Evolutionary conservation across 2,888 invertebrate species (phyloP), one percentile per base, ranked within the genome.

Genomic region (Drosophila subsilvestris): DNA sequence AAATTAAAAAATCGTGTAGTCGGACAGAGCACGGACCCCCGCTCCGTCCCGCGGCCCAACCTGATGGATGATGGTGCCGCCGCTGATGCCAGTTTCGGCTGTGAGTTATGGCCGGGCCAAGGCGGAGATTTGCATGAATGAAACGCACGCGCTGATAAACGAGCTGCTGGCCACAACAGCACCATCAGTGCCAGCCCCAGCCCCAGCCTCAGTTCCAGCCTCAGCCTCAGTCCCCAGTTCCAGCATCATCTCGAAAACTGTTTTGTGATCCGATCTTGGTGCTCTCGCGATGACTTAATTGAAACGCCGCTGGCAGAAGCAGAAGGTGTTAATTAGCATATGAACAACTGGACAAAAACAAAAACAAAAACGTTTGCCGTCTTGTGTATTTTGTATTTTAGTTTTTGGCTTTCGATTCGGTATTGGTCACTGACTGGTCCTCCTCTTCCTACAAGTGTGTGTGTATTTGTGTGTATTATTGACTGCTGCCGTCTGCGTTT

Each of bases 1-100:
- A 86, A 86, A 86, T 86, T 86, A 85, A 87, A 89, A 84, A 87
- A 74, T 85, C 88, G 82, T 87, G 89, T 88, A 74, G 71, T 59
- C 54, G 61, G 47, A 54, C 47, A 55, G 56, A 55, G 53, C 25
- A 14, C 18, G 4, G 59, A 43, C 17, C 48, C 45, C 76, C 47
- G 29, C 56, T 32, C 49, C 61, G 59, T 47, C 60, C 45, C 17
- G 58, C 53, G 54, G 18, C 32, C 55, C 54, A 61, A 47, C 74
- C 74, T 81, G 86, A 82, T 83, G 84, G 78, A 86, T 86, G 86
- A 78, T 71, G 63, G 32, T 68, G 74, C 73, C 74, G 61, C 37
- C 58, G 74, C 32, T 67, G 63, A 69, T 49, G 75, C 61, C 60
- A 50, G 50, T 65, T 55, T 68, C 47, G 49, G 65, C 61, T 57